Evolutionary conservation across 2,888 invertebrate genomes (phyloP), one percentile per base, ranked within the genome.

Genomic region (Andrena chrysosceles): DNA sequence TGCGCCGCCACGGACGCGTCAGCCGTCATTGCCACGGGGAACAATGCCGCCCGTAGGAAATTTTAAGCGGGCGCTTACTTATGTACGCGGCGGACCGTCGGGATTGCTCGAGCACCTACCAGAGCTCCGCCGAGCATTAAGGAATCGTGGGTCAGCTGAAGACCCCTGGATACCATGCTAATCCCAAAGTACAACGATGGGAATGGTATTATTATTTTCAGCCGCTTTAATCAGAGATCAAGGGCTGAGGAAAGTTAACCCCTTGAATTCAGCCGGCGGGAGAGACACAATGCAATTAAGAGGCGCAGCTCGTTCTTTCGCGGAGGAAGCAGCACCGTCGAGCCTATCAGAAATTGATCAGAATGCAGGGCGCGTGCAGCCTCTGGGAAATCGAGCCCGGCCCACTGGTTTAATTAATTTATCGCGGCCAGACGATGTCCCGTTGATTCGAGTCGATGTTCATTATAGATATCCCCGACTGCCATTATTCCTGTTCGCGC

Each of bases 391-490:
- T 84, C 68, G 70, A 52, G 49, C n/a, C 35, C 26, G 26, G 29
- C 59, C 29, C 23, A 70, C 52, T 6, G 68, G 70, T 75, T 87
- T 81, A 85, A 89, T 89, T 85, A 84, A 88, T 89, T 85, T 86
- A 87, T 84, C 77, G 64, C 66, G 64, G 62, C 74, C 71, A 64
- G 59, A 77, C 78, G 75, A 77, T 81, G 83, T 81, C 74, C 64
- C 67, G 80, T 70, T 85, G 78, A 85, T 85, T 85, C 77, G n/a
- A 80, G 66, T 82, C 81, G 74, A 84, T 77, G 80, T 83, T 86
- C 80, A 81, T 86, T 86, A 84, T 78, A 74, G 85, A 85, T 85
- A 86, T 81, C 68, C 52, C 64, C 10, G 29, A 48, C 33, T 29
- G 66, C 68, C 56, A 20, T 52, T 60, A 73, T 71, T 71, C 31